These are phyloP conservation scores for Nyctalus aviator DNA, from an alignment of 2,797 vertebrate genomes.

Conservation along the genomic window DNA sequence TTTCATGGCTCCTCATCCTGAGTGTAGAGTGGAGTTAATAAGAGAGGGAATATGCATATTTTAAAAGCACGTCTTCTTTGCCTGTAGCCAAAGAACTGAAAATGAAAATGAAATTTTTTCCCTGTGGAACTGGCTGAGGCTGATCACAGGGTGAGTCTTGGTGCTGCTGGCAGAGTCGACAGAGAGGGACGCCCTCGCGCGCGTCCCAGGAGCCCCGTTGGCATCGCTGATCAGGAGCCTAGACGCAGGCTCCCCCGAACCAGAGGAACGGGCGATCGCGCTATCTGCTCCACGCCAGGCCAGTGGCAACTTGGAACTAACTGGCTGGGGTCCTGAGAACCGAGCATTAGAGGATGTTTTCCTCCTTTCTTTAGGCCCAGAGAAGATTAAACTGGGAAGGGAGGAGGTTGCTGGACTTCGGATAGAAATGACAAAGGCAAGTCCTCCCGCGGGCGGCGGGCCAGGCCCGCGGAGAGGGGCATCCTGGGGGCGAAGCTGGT, in stretches of 20 bases:
- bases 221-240: neutral
- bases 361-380: neutral
- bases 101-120: too few relatives aligned
- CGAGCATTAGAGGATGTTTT: neutral
- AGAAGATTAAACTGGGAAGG: neutral
- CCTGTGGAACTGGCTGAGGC: too few relatives aligned
- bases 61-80: too few relatives aligned
- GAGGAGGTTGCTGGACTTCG: neutral
- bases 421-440: neutral
- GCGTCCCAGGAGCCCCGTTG: conserved; percentile 15
- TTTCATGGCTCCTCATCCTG: too few relatives aligned
- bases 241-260: neutral
- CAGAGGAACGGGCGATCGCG: neutral
- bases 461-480: too few relatives aligned
- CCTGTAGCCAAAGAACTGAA: too few relatives aligned
- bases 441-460: neutral
- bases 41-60: too few relatives aligned
- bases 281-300: neutral
- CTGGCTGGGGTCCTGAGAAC: neutral
- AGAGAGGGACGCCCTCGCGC: too few relatives aligned
- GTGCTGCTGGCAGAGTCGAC: too few relatives aligned
- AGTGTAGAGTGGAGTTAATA: too few relatives aligned
- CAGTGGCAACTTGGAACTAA: neutral
- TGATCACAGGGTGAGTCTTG: too few relatives aligned
- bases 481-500: too few relatives aligned